Evolutionary conservation across 2,888 invertebrate genomes (phyloP), one percentile per base, ranked within the genome.

Genomic region (Parthenolecanium corni): DNA sequence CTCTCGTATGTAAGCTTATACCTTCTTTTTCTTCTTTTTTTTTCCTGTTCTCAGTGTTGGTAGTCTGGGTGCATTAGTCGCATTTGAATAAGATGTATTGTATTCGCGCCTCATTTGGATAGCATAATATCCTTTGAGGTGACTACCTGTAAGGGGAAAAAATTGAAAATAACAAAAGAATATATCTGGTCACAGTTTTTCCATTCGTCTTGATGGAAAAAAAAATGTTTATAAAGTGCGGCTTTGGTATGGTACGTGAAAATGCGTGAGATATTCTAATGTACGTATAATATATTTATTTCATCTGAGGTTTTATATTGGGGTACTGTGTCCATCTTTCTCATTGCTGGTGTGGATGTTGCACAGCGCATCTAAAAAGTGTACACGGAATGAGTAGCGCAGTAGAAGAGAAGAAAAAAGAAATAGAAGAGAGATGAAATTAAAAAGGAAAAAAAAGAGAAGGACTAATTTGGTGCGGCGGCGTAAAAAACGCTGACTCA

Each of bases 211-310:
- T 61, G 21, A n/a, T n/a, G n/a, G n/a, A n/a, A n/a, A n/a, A n/a
- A n/a, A 23, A 61, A 61, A 61, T 40, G 54, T 36, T 40, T 21
- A 61, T 49, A 61, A 47, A 61, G 49, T 49, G 23, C 36, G 49
- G 49, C 23, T 23, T 36, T 40, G 61, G 49, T 51, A 38, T 61
- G 61, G 21, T 61, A 61, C 61, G 61, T 61, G 61, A 61, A 61
- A 61, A 61, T 51, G 61, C 61, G 61, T 61, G 61, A 61, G 61
- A 61, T 61, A 61, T 61, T 61, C 61, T 61, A 61, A 61, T 61
- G 61, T 23, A n/a, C 21, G 11, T 49, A 16, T 31, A 51, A 4
- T 23, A 46, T 57, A 57, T 23, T 24, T 21, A 53, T 20, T 40
- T 42, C 44, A 23, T 56, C 24, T 56, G 16, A n/a, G n/a, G 14